A percentile compares a stretch with the other conserved stretches of the same genome.
Evolutionary conservation across 1,140 invertebrate genomes (phyloP).

Genomic region (Meloidogyne floridensis): DNA sequence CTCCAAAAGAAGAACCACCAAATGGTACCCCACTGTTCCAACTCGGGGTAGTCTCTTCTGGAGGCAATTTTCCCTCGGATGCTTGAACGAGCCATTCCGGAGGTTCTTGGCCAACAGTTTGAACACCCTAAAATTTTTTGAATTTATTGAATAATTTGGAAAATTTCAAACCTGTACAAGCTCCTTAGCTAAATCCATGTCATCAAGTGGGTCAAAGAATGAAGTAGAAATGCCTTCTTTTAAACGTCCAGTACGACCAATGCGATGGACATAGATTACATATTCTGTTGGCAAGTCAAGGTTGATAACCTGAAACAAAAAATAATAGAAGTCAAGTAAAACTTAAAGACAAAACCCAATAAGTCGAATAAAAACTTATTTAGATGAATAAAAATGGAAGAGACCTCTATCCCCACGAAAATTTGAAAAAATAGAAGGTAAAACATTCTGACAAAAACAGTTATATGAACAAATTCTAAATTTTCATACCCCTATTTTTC

Average conservation of each 20-base stretch:
- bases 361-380: too few species aligned
- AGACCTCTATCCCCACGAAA: background rate
- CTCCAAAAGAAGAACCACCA: background rate
- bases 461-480: too few species aligned
- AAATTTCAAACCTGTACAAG: constrained; percentile 38
- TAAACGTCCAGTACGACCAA: constrained; percentile 80
- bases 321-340: too few species aligned
- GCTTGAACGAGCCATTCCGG: constrained; percentile 42
- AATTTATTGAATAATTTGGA: constrained; percentile 8
- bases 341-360: too few species aligned
- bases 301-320: constrained; percentile 76
- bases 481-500: too few species aligned
- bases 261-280: constrained; percentile 90
- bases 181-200: constrained; percentile 30
- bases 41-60: background rate
- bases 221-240: constrained; percentile 42
- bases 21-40: background rate
- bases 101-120: constrained; percentile 35
- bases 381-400: too few species aligned
- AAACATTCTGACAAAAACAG: too few species aligned
- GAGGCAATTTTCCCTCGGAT: constrained; percentile 24
- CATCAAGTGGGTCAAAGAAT: constrained; percentile 49
- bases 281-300: constrained; percentile 86
- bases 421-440: background rate
- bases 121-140: constrained; percentile 34